Evolutionary conservation across 2,113 vertebrate species (phyloP).

Genomic region (Heptranchias perlo): DNA sequence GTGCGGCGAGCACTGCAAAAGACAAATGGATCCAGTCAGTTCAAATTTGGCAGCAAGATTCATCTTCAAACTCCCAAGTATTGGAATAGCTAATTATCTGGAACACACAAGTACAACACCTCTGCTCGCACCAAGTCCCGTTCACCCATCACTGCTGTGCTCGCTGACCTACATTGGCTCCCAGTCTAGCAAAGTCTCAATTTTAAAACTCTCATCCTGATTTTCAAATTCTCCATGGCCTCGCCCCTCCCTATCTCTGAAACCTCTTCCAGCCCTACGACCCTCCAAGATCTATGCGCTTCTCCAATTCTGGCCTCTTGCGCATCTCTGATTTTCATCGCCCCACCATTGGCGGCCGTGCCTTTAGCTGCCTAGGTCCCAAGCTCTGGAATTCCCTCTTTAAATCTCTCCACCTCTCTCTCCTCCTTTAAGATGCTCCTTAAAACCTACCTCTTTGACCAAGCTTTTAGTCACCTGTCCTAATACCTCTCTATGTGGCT

Average conservation of each 20-base stretch:
- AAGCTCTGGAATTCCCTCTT: too few species aligned
- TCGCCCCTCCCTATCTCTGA: too few species aligned
- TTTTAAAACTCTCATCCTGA: too few species aligned
- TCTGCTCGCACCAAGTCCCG: background rate
- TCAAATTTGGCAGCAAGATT: background rate
- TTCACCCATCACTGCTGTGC: background rate
- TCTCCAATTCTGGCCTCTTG: too few species aligned
- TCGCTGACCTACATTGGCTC: background rate
- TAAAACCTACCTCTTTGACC: background rate
- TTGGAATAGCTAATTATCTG: background rate
- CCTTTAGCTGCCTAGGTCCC: too few species aligned
- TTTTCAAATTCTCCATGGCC: too few species aligned
- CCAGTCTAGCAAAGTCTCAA: too few species aligned
- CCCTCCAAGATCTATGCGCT: too few species aligned
- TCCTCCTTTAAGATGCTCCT: background rate
- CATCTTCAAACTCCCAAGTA: background rate
- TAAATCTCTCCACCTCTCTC: background rate
- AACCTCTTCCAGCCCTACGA: too few species aligned
- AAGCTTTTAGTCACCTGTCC: background rate
- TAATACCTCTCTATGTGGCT: background rate
- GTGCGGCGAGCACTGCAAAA: slow-evolving; percentile 75
- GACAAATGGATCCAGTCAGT: background rate
- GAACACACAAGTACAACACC: background rate
- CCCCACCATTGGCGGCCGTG: too few species aligned
- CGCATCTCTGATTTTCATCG: too few species aligned